phyloP scores from a whole-genome alignment of 1,140 invertebrate genomes.

The Papilio aristodemus region DNA sequence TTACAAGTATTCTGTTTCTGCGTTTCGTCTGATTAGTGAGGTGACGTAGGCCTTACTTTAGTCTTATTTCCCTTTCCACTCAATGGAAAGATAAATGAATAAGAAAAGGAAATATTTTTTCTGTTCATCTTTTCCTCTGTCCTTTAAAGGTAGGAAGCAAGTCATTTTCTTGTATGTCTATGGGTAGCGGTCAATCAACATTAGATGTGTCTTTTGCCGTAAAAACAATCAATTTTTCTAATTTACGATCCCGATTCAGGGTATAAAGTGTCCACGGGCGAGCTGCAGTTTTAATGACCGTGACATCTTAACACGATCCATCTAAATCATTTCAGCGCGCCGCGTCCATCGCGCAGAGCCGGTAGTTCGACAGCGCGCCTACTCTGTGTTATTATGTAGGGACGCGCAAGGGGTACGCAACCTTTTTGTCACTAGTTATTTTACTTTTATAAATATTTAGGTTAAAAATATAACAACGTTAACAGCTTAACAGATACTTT shows the following conservation, averaged over 20 bases:
- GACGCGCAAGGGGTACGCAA: slow-evolving; percentile 41
- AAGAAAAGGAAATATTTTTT: no score
- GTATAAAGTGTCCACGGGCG: not conserved
- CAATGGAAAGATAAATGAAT: no score
- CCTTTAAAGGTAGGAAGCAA: no score
- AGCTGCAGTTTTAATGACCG: slow-evolving; percentile 25
- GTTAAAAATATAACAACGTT: not conserved
- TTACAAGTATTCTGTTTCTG: no score
- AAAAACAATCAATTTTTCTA: not conserved
- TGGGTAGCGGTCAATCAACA: no score
- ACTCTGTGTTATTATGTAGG: slow-evolving; percentile 59
- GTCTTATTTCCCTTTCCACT: no score
- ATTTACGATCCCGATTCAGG: not conserved
- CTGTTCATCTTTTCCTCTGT: no score
- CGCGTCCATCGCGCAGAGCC: slow-evolving; percentile 44
- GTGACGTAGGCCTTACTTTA: no score
- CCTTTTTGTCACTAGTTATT: slow-evolving; percentile 41
- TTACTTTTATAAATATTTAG: not conserved
- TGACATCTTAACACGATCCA: slow-evolving; percentile 49
- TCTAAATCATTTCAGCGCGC: slow-evolving; percentile 55
- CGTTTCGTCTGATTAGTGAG: no score
- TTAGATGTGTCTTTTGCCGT: no score
- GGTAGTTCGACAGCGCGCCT: slow-evolving; percentile 49
- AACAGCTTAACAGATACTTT: not conserved
- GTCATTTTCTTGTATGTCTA: no score